Evolutionary conservation across 2,888 invertebrate species (phyloP).

Genomic region (Strigamia maritima): DNA sequence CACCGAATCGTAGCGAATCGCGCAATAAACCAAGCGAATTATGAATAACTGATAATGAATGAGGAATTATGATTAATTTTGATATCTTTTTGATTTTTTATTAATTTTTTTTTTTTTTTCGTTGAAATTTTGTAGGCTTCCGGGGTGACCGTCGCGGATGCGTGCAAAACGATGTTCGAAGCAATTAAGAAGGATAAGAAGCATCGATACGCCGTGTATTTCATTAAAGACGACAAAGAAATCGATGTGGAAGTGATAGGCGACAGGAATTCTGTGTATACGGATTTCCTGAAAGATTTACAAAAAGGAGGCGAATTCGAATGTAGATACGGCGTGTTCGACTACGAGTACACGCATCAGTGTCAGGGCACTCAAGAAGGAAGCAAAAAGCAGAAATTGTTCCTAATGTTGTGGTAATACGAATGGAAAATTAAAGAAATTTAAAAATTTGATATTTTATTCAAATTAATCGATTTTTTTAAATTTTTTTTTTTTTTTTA

Average conservation of each 20-base stretch:
- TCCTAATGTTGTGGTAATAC: constrained; percentile 86
- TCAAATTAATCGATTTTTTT: background rate
- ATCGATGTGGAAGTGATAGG: constrained; percentile 91
- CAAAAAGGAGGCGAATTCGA: constrained; percentile 89
- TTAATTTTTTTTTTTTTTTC: constrained; percentile 9
- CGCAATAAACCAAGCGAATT: no score
- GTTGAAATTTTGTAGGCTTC: constrained; percentile 68
- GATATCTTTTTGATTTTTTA: background rate
- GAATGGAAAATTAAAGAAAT: background rate
- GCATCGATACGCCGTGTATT: constrained; percentile 94
- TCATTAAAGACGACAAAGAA: constrained; percentile 91
- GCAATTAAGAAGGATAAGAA: constrained; percentile 98
- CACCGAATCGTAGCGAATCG: background rate
- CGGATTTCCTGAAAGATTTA: constrained; percentile 88
- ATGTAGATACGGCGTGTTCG: constrained; percentile 97
- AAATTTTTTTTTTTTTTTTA: constrained; percentile 45
- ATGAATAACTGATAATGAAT: background rate
- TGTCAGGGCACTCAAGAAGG: constrained; percentile 92
- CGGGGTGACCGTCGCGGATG: constrained; percentile 92
- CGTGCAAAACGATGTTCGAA: constrained; percentile 91
- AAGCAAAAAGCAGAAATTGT: constrained; percentile 89
- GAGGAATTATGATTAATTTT: no score
- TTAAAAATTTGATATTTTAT: background rate
- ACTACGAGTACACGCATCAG: constrained; percentile 97
- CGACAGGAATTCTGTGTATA: constrained; percentile 84